Percentiles rank a stretch among this genome's conserved stretches.
Conservation (phyloP, 1,140 invertebrate genomes). For the Coptotermes formosanus region DNA sequence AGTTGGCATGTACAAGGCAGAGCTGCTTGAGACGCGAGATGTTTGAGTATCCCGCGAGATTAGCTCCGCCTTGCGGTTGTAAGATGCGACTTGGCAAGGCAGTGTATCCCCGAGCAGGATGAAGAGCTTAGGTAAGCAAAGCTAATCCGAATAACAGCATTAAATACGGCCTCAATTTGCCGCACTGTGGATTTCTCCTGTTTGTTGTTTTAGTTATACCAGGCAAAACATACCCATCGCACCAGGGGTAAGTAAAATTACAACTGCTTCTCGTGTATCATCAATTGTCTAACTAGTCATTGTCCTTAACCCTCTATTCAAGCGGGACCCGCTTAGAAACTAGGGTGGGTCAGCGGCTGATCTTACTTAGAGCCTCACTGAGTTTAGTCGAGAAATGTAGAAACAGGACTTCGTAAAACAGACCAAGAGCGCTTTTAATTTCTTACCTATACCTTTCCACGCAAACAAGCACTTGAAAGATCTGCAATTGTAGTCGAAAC, state of each 20-base stretch:
- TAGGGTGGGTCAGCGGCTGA: too few species aligned
- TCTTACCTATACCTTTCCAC: too few species aligned
- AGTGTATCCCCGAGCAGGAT: background rate
- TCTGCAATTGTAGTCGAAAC: too few species aligned
- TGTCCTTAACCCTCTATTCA: too few species aligned
- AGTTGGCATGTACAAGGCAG: background rate
- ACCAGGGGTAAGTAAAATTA: background rate
- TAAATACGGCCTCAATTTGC: constrained; percentile 52
- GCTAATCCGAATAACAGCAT: constrained; percentile 51
- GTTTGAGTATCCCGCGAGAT: constrained; percentile 7
- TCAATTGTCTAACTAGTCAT: too few species aligned
- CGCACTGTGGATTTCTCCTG: constrained; percentile 46
- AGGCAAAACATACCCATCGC: background rate
- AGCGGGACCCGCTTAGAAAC: too few species aligned
- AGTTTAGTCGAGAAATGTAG: too few species aligned
- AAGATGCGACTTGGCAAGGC: background rate
- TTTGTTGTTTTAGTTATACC: constrained; percentile 19
- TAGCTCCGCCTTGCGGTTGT: constrained; percentile 10
- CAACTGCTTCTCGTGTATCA: too few species aligned
- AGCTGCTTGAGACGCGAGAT: background rate
- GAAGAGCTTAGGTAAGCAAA: constrained; percentile 33
- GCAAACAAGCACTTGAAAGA: too few species aligned
- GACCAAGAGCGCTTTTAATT: too few species aligned
- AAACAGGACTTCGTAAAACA: too few species aligned
- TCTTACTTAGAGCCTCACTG: too few species aligned